These are phyloP conservation scores for Poecilus cupreus DNA, from an alignment of 2,888 invertebrate genomes.

Conservation along the genomic window DNA sequence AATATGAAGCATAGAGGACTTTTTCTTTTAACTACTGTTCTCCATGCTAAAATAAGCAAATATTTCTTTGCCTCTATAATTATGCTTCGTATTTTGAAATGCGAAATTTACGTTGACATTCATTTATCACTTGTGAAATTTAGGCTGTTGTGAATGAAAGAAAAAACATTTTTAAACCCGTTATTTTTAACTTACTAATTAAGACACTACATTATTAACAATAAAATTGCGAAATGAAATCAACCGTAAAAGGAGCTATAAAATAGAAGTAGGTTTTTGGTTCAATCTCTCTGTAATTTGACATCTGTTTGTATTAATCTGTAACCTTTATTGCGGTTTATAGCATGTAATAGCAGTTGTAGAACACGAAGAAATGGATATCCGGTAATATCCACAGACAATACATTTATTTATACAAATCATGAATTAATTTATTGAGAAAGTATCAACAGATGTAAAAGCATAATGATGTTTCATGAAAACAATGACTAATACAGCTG, in stretches of 20 bases:
- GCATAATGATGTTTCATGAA: constrained; percentile 2
- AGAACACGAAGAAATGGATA: too few species aligned
- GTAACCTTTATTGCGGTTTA: not conserved
- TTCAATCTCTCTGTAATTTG: constrained; percentile 9
- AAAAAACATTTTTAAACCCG: not conserved
- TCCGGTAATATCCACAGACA: not conserved
- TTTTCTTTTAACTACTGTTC: not conserved
- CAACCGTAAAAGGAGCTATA: not conserved
- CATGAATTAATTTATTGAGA: not conserved
- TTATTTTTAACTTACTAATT: not conserved
- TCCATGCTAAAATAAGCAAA: not conserved
- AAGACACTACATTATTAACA: not conserved
- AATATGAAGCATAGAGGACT: not conserved
- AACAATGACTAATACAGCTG: constrained; percentile 5
- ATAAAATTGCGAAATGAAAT: not conserved
- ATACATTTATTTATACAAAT: too few species aligned
- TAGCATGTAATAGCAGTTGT: not conserved
- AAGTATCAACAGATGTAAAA: constrained; percentile 9
- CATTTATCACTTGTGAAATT: constrained; percentile 6
- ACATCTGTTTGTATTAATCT: not conserved
- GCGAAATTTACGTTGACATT: not conserved
- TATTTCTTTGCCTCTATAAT: not conserved
- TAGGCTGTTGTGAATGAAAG: not conserved
- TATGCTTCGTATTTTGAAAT: not conserved
- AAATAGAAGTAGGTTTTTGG: constrained; percentile 21